Evolutionary conservation across 2,888 invertebrate species (phyloP).

Genomic region (Cantharis lateralis): DNA sequence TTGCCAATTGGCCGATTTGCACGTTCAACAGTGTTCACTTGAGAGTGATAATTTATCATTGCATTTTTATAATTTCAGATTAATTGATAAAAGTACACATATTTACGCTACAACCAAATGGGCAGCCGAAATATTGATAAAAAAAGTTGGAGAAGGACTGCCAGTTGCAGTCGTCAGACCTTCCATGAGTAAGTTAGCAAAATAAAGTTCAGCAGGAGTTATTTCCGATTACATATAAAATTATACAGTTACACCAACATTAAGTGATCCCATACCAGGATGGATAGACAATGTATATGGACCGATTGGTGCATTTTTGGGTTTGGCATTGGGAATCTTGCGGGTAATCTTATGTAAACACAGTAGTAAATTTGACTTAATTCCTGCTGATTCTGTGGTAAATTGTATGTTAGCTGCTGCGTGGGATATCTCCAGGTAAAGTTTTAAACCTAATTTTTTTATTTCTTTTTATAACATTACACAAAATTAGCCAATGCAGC

Average conservation of each 20-base stretch:
- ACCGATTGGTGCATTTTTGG: background rate
- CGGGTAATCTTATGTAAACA: background rate
- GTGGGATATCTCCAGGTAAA: background rate
- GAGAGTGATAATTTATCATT: too few relatives aligned
- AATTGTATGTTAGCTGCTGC: constrained; percentile 1
- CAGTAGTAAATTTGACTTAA: background rate
- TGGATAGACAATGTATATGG: background rate
- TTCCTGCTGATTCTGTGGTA: constrained; percentile 2
- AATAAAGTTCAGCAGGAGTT: background rate
- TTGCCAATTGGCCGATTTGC: too few relatives aligned
- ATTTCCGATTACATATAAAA: too few relatives aligned
- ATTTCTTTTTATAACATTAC: background rate
- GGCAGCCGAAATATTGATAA: background rate
- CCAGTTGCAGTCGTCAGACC: background rate
- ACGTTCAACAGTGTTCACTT: too few relatives aligned
- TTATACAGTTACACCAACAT: background rate
- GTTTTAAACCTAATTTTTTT: background rate
- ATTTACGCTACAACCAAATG: background rate
- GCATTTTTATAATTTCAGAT: background rate
- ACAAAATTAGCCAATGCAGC: background rate
- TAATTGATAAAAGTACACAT: background rate
- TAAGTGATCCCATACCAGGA: background rate
- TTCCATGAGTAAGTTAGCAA: background rate
- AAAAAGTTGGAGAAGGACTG: background rate
- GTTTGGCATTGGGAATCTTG: background rate